A percentile compares a stretch with the other conserved stretches of the same genome.
Evolutionary conservation across 2,113 vertebrate species (phyloP).

Genomic region (Baryphthengus martii): DNA sequence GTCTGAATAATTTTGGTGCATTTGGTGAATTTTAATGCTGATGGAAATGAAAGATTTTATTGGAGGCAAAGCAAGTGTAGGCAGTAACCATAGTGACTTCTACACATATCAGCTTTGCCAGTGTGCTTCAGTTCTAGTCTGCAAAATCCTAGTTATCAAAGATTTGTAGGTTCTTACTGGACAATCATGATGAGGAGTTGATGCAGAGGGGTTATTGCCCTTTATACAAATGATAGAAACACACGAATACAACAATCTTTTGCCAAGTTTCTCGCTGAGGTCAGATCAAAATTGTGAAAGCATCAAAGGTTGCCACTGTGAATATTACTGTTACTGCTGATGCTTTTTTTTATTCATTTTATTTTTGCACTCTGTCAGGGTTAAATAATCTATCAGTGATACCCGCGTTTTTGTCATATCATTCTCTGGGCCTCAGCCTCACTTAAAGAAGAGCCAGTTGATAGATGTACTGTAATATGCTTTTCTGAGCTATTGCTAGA

Average conservation of each 20-base stretch:
- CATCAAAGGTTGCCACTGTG: neutral
- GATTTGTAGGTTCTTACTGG: neutral
- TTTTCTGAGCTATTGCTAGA: neutral
- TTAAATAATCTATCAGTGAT: neutral
- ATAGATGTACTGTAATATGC: neutral
- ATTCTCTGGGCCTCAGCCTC: neutral
- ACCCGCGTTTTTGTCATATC: neutral
- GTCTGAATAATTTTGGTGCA: constrained; percentile 66
- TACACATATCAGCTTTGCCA: constrained; percentile 51
- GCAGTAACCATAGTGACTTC: constrained; percentile 75
- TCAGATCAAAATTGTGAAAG: neutral
- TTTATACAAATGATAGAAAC: neutral
- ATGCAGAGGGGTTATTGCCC: neutral
- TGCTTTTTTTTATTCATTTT: neutral
- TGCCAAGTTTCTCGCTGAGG: neutral
- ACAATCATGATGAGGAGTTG: neutral
- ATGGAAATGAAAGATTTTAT: constrained; percentile 61
- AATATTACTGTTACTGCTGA: neutral
- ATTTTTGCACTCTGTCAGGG: neutral
- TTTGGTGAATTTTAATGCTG: constrained; percentile 69
- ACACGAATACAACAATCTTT: neutral
- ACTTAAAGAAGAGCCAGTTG: neutral
- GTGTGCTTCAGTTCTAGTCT: constrained; percentile 22
- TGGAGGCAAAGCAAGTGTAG: constrained; percentile 64
- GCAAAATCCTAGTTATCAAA: constrained; percentile 39